phyloP scores from a whole-genome alignment of 2,113 vertebrate genomes.

The Crotalus horridus region DNA sequence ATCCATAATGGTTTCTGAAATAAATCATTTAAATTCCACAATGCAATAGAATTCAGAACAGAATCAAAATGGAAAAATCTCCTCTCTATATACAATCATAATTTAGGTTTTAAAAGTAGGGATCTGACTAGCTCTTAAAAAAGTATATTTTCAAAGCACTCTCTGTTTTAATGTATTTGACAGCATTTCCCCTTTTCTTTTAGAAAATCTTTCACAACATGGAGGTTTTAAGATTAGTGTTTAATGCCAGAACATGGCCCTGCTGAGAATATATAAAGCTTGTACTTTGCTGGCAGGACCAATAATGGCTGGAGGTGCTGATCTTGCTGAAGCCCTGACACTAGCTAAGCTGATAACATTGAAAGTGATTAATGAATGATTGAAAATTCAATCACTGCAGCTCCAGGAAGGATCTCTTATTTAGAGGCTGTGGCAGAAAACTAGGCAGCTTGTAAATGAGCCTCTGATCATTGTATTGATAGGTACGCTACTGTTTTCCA shows the following conservation, averaged over 20 bases:
- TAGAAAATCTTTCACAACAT: not conserved
- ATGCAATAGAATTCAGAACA: not conserved
- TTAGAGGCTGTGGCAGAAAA: conserved; percentile 46
- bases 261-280: conserved; percentile 8
- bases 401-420: conserved; percentile 58
- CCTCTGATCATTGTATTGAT: conserved; percentile 58
- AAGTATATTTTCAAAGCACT: not conserved
- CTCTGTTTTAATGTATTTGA: conserved; percentile 4
- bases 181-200: not conserved
- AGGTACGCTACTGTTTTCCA: conserved; percentile 2
- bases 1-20: not conserved
- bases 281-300: not conserved
- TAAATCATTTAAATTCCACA: not conserved
- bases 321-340: conserved; percentile 46
- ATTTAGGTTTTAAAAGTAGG: not conserved
- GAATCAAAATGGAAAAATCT: not conserved
- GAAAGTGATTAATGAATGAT: conserved; percentile 65
- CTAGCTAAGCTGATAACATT: conserved; percentile 54
- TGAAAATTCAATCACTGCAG: conserved; percentile 63
- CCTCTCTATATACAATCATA: not conserved
- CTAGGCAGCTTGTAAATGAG: conserved; percentile 50
- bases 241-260: not conserved
- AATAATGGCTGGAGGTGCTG: conserved; percentile 34
- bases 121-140: not conserved
- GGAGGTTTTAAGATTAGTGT: not conserved